A percentile compares a stretch with the other conserved stretches of the same genome.
Conservation (phyloP, 2,113 vertebrate species). For the Urocitellus parryii region DNA sequence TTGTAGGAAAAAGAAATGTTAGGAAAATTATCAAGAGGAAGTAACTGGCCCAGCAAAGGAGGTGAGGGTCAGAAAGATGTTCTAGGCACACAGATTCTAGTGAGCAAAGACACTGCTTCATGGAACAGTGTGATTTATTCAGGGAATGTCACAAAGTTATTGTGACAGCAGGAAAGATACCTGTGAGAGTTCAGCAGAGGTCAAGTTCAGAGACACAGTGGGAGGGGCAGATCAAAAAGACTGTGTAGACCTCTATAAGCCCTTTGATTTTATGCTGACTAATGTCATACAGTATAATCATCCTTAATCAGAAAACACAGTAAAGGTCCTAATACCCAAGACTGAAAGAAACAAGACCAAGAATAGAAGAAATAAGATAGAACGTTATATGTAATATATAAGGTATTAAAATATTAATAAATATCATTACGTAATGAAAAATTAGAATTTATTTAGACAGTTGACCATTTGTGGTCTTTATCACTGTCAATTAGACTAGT, state of each 20-base stretch:
- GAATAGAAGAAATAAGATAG: neutral
- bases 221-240: neutral
- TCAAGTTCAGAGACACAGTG: neutral
- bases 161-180: neutral
- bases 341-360: slow-evolving; percentile 25
- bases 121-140: neutral
- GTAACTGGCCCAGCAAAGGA: neutral
- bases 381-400: neutral
- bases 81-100: neutral
- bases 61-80: neutral
- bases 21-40: neutral
- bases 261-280: neutral
- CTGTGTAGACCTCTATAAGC: neutral
- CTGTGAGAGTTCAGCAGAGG: neutral
- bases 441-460: neutral
- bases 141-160: neutral
- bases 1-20: neutral
- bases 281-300: neutral
- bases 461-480: neutral
- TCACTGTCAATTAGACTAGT: neutral
- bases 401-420: neutral
- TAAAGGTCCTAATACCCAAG: neutral
- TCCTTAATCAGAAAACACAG: slow-evolving; percentile 5
- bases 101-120: neutral
- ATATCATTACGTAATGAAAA: neutral